phyloP scores from a whole-genome alignment of 2,113 vertebrate genomes.

The Paralichthys olivaceus region DNA sequence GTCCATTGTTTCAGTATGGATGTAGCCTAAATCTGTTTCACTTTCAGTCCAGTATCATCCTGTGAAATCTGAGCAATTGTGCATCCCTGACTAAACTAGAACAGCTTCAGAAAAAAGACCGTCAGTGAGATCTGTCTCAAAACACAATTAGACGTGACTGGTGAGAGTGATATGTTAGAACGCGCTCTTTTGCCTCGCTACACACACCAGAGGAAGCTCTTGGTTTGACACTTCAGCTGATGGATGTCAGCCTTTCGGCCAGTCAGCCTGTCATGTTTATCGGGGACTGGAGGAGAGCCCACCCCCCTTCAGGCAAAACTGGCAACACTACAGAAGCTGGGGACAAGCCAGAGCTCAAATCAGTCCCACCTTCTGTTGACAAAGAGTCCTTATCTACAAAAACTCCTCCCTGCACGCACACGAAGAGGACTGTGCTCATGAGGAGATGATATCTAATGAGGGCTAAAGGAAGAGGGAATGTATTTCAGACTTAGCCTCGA shows the following conservation, averaged over 20 bases:
- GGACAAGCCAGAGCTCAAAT: conserved; percentile 58
- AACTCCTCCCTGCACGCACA: conserved; percentile 31
- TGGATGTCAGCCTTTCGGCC: conserved; percentile 38
- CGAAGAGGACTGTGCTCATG: conserved; percentile 22
- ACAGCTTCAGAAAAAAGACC: background rate
- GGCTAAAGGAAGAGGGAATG: conserved; percentile 46
- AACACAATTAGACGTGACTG: background rate
- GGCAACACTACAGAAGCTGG: conserved; percentile 52
- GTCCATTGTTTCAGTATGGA: too few species aligned
- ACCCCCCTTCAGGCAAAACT: conserved; percentile 56
- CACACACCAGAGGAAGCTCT: conserved; percentile 18
- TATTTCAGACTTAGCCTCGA: conserved; percentile 33
- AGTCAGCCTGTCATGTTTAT: conserved; percentile 25
- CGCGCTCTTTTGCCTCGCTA: background rate
- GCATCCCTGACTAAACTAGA: background rate
- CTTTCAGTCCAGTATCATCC: background rate
- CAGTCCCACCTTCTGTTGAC: conserved; percentile 66
- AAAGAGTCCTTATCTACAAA: conserved; percentile 58
- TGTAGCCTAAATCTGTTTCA: background rate
- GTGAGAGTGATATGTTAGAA: conserved; percentile 10
- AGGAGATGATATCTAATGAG: conserved; percentile 59
- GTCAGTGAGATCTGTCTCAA: background rate
- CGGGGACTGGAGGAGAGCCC: conserved; percentile 61
- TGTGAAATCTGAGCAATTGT: background rate
- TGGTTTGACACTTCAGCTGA: conserved; percentile 48